Evolutionary conservation across 1,140 invertebrate species (phyloP), one percentile per base, ranked within the genome.

Genomic region (Aphaenogaster rudis): DNA sequence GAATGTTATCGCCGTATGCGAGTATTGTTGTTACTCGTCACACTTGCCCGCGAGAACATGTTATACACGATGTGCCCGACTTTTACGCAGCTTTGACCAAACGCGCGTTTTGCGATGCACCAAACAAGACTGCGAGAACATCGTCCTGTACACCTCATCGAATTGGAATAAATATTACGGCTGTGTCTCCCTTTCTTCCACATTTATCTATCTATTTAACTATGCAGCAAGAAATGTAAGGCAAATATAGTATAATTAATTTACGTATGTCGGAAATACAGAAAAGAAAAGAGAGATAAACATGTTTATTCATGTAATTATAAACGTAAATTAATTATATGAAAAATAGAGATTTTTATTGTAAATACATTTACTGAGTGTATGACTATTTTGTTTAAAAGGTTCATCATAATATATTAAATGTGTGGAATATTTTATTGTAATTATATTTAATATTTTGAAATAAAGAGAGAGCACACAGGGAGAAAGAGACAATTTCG

Each of bases 381-480:
- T 61, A 61, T 28, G 28, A 63, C 36, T 63, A 36, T 63, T 63
- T 63, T 63, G 36, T 1, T 63, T 63, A 63, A 63, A 63, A 63
- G 13, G 5, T 63, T 13, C 1, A 28, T 33, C 21, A 28, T 4
- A 57, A 8, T 57, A 28, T 61, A 28, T 61, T 61, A 61, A 61
- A 61, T 61, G 21, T 9, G 21, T 28, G 28, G 28, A 28, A 28
- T 28, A 28, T 28, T 28, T 28, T 28, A 28, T 61, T 61, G 57
- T 13, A n/a, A 57, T 57, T 57, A 57, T 57, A 57, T 57, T 57
- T 57, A 57, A 9, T 57, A 28, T 28, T 28, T 28, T 28, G 28
- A 28, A 28, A 28, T 57, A 9, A 8, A 21, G 21, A 57, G 21
- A 9, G 9, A 21, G 21, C 2, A 21, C 21, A 21, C 21, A 57